Base-by-base conservation (phyloP, 2,888 invertebrate species). In the Hyles lineata region DNA sequence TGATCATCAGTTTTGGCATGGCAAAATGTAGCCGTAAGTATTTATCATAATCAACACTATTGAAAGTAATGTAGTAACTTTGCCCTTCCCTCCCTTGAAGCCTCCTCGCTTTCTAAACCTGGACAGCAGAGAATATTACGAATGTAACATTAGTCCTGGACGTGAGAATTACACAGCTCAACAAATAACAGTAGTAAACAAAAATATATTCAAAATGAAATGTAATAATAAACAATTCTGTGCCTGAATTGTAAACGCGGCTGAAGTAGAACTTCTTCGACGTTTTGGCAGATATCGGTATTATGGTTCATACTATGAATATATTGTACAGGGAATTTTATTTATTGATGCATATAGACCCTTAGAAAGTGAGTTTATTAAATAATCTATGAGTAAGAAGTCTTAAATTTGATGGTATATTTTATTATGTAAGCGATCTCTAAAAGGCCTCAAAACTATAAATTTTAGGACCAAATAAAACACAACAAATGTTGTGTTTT, bases 91-190 rank as follows among this genome's bases (percentile, higher is more conserved):
- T 43, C 43, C 43, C 43, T 15, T 43, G 43, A 43, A 11, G 11
- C 11, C 15, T 43, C 11, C n/a, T 15, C n/a, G 55, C n/a, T 55
- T 55, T n/a, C 55, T 19, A 17, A 55, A 2, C 55, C 55, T n/a
- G 55, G 55, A 55, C n/a, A 55, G 55, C n/a, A n/a, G 55, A 55
- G 55, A 55, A 55, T 55, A 55, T 55, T 7, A 55, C 55, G 55
- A n/a, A n/a, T 7, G 17, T 55, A n/a, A 55, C 55, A 1, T n/a
- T 7, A 55, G 55, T 55, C 55, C 55, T n/a, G 55, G 55, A 19
- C 8, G n/a, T 19, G 55, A n/a, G 17, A 55, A 55, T 55, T n/a
- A n/a, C 55, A 55, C 55, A 55, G 55, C 55, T 55, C 55, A 55
- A 55, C 55, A 55, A n/a, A 55, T n/a, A 55, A 19, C 2, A 17